Conservation (phyloP, 2,113 vertebrate species). For the Microtus oregoni region DNA sequence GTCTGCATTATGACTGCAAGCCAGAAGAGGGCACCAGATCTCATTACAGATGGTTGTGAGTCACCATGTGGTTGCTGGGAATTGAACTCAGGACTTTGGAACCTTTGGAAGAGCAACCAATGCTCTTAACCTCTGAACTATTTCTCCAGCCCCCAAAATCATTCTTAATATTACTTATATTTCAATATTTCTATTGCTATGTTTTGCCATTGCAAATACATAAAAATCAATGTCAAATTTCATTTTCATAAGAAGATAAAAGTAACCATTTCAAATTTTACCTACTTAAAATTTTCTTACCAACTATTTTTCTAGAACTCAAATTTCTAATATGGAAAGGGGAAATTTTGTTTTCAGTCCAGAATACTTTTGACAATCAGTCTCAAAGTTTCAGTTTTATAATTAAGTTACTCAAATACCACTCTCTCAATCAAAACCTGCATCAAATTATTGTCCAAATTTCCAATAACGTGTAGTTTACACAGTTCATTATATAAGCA, state of each 20-base stretch:
- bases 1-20: too few species aligned
- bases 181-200: neutral
- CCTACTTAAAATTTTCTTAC: neutral
- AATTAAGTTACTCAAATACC: neutral
- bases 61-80: too few species aligned
- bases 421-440: neutral
- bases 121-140: too few species aligned
- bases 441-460: conserved; percentile 8
- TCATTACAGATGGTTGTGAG: too few species aligned
- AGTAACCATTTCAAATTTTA: neutral
- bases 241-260: conserved; percentile 32
- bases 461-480: conserved; percentile 17
- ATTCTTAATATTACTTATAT: neutral
- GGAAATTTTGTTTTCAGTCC: neutral
- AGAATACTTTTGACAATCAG: neutral
- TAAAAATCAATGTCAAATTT: neutral
- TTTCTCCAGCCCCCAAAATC: neutral
- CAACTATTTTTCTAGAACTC: neutral
- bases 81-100: too few species aligned
- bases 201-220: neutral
- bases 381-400: neutral
- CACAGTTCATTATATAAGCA: conserved; percentile 19
- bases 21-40: too few species aligned
- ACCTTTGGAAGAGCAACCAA: too few species aligned
- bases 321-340: neutral